phyloP scores from a whole-genome alignment of 2,888 invertebrate species.

The Pammene aurita region DNA sequence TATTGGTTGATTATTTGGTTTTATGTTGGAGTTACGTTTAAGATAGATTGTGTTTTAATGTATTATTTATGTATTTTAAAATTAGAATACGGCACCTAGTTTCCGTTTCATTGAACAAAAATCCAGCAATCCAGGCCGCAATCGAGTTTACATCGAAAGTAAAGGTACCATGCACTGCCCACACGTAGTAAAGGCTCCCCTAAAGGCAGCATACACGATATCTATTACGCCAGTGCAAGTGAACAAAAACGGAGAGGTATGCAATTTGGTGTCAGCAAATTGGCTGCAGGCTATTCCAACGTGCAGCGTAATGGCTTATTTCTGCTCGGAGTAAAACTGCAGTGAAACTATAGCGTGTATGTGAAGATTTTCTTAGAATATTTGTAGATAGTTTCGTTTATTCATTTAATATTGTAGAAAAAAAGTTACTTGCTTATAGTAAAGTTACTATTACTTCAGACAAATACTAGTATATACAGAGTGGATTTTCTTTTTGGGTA shows the following conservation, averaged over 20 bases:
- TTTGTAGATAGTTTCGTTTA: background rate
- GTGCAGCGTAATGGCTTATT: slow-evolving; percentile 60
- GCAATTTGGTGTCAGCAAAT: slow-evolving; percentile 73
- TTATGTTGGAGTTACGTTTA: too few relatives aligned
- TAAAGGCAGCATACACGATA: slow-evolving; percentile 34
- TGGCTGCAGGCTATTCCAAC: slow-evolving; percentile 76
- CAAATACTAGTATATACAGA: too few relatives aligned
- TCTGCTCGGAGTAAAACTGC: slow-evolving; percentile 14
- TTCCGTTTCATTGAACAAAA: too few relatives aligned
- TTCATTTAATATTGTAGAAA: too few relatives aligned
- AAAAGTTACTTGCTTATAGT: too few relatives aligned
- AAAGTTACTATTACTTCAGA: too few relatives aligned
- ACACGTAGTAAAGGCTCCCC: slow-evolving; percentile 27
- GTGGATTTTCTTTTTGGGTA: too few relatives aligned
- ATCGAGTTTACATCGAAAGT: slow-evolving; percentile 15
- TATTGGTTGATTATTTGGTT: too few relatives aligned
- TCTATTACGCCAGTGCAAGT: slow-evolving; percentile 39
- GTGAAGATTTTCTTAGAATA: background rate
- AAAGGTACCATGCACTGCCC: slow-evolving; percentile 2
- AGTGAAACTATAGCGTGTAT: background rate
- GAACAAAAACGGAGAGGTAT: slow-evolving; percentile 49
- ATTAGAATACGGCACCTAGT: too few relatives aligned
- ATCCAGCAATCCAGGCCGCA: too few relatives aligned
- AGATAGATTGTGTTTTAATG: too few relatives aligned
- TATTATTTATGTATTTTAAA: too few relatives aligned